Base-by-base conservation (phyloP, 2,888 invertebrate species). In the Callosobruchus maculatus region DNA sequence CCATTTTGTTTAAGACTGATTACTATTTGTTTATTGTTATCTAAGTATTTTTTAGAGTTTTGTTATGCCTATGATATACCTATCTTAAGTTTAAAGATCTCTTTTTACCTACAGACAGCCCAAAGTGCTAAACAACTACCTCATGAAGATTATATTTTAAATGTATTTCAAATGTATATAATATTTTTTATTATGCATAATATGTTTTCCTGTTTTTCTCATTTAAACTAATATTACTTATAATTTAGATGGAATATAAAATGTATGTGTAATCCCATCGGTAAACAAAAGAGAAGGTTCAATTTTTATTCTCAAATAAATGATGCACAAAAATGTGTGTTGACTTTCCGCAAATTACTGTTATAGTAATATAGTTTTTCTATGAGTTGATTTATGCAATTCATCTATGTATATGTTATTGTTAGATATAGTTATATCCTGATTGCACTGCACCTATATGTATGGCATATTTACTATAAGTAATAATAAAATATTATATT, bases 1-100 rank as follows among this genome's bases (percentile, higher is more conserved):
- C 86, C 87, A 86, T 87, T 86, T 86, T 82, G 83, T 86, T 86
- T 86, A 84, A 87, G 86, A 87, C 86, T 87, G 86, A 87, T 84
- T 84, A 84, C 83, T 80, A 81, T 82, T 83, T 85, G 81, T 81
- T 82, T 81, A 81, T 83, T 82, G 81, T 82, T 83, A 80, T 82
- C 77, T 74, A 73, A 80, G 78, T 81, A 79, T 82, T 79, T 49
- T 79, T 78, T 75, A 81, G 80, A 79, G 77, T 79, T 80, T 82
- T 82, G 81, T 81, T 82, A 80, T 81, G 77, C 68, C 67, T 70
- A 49, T 30, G 49, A 71, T 68, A 74, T 69, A 71, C 66, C 72
- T 70, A 72, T 71, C 72, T 72, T 72, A 70, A 75, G 70, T 69
- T 74, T 74, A 73, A 77, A 76, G 77, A 77, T 78, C 77, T 78